Evolutionary conservation across 2,113 vertebrate species (phyloP).

Genomic region (Bubalus kerabau): DNA sequence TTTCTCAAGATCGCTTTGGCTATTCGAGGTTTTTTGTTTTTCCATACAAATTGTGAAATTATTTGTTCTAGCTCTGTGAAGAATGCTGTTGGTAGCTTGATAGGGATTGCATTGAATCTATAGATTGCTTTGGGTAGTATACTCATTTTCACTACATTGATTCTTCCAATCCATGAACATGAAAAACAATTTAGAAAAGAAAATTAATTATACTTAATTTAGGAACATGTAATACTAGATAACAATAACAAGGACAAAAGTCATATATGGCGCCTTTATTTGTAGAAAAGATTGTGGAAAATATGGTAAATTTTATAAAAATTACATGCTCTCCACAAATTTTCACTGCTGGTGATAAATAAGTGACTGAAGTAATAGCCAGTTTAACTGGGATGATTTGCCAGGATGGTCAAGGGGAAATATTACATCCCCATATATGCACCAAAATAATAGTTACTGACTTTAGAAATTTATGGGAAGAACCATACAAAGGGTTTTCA

Average conservation of each 20-base stretch:
- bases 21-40: too few species aligned
- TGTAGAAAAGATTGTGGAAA: conserved; percentile 3
- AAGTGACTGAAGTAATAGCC: background rate
- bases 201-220: background rate
- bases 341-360: background rate
- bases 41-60: too few species aligned
- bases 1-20: too few species aligned
- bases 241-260: background rate
- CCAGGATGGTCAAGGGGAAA: background rate
- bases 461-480: background rate
- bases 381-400: background rate
- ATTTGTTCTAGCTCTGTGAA: too few species aligned
- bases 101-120: too few species aligned
- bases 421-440: fast-evolving
- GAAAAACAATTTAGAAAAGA: background rate
- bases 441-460: background rate
- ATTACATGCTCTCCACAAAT: background rate
- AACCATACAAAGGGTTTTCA: background rate
- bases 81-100: too few species aligned
- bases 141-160: too few species aligned
- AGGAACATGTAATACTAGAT: background rate
- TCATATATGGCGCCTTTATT: background rate
- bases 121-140: too few species aligned
- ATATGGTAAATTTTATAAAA: background rate
- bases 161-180: too few species aligned